Percentiles rank a stretch among this genome's conserved stretches.
These are phyloP conservation scores for Euzophera pinguis DNA, from an alignment of 2,888 invertebrate genomes.

Conservation along the genomic window DNA sequence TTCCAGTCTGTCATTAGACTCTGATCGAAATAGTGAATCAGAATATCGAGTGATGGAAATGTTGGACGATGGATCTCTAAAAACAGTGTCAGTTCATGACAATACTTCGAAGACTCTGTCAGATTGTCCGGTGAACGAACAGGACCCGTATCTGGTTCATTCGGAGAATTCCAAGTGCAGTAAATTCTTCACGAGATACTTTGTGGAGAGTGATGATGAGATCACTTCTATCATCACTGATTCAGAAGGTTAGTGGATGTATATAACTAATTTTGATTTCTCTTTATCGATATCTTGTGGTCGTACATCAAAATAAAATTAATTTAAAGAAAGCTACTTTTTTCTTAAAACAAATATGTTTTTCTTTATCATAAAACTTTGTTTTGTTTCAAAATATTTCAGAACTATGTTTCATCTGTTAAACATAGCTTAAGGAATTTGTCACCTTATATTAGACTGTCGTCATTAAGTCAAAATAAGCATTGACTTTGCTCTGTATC, in stretches of 20 bases:
- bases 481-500: too few species aligned
- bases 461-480: too few species aligned
- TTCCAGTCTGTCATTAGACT: slow-evolving; percentile 46
- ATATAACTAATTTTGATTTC: too few species aligned
- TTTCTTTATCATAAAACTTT: too few species aligned
- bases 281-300: too few species aligned
- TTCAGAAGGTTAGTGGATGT: slow-evolving; percentile 81
- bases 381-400: too few species aligned
- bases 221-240: slow-evolving; percentile 86
- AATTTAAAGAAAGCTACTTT: too few species aligned
- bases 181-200: slow-evolving; percentile 83
- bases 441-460: too few species aligned
- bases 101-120: slow-evolving; percentile 74
- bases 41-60: slow-evolving; percentile 74
- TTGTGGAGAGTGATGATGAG: slow-evolving; percentile 85
- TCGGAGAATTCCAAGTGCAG: slow-evolving; percentile 81
- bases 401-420: too few species aligned
- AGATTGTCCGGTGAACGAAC: slow-evolving; percentile 64
- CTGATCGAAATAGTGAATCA: slow-evolving; percentile 66
- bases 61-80: slow-evolving; percentile 73
- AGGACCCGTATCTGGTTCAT: slow-evolving; percentile 73
- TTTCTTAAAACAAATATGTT: too few species aligned
- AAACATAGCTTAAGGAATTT: too few species aligned
- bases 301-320: too few species aligned
- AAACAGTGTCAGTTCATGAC: slow-evolving; percentile 71